These are phyloP conservation scores for Drosophila suzukii DNA, from an alignment of 1,140 invertebrate genomes.

Conservation along the genomic window DNA sequence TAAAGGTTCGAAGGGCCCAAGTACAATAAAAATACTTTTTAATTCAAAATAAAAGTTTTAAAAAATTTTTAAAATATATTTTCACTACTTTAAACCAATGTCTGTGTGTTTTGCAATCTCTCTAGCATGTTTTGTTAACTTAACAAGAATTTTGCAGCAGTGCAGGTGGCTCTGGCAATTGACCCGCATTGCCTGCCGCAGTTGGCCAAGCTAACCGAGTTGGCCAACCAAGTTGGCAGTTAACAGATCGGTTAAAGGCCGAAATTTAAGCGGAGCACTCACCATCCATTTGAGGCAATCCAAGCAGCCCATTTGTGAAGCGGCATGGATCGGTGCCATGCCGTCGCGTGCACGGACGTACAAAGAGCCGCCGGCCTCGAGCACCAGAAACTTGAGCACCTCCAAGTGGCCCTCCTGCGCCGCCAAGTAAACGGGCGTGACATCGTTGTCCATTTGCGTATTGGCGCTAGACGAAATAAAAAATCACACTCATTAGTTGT, in stretches of 20 bases:
- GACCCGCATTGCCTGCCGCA: slow-evolving; percentile 31
- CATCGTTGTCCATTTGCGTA: slow-evolving; percentile 95
- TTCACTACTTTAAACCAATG: no score
- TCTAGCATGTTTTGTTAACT: no score
- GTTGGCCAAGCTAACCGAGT: slow-evolving; percentile 10
- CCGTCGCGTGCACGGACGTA: slow-evolving; percentile 92
- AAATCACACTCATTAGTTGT: not conserved
- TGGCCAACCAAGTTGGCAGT: not conserved
- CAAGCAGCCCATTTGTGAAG: slow-evolving; percentile 94
- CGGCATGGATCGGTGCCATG: slow-evolving; percentile 94
- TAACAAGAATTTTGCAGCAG: not conserved
- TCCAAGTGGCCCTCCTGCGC: slow-evolving; percentile 94
- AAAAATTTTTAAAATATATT: no score
- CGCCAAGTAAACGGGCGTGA: slow-evolving; percentile 94
- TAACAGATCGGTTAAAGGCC: slow-evolving; percentile 12
- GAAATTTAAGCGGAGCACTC: slow-evolving; percentile 76
- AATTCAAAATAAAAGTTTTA: no score
- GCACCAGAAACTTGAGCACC: slow-evolving; percentile 92
- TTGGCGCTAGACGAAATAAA: slow-evolving; percentile 88
- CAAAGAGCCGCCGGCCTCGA: slow-evolving; percentile 91
- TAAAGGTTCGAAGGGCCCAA: no score
- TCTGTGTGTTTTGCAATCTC: no score
- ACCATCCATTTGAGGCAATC: slow-evolving; percentile 95
- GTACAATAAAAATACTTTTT: no score
- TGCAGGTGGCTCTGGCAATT: slow-evolving; percentile 5